Evolutionary conservation across 2,113 vertebrate species (phyloP).

Genomic region (human (Homo sapiens)): GRCh38 chr22:25128501-25129000

Average conservation of each 20-base stretch:
- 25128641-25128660: neutral
- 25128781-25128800: neutral
- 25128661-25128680: neutral
- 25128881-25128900: neutral
- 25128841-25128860: neutral
- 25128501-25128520: rapidly evolving
- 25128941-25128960: neutral
- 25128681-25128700: neutral
- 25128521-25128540: neutral
- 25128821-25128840: neutral
- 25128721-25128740: neutral
- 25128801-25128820: neutral
- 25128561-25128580: neutral
- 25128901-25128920: neutral
- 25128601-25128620: neutral
- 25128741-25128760: neutral
- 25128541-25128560: neutral
- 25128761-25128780: rapidly evolving
- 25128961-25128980: neutral
- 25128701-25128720: neutral
- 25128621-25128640: neutral
- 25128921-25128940: rapidly evolving
- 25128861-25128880: neutral
- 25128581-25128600: neutral
- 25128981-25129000: neutral